Percentiles rank a stretch among this genome's conserved stretches.
phyloP scores from a whole-genome alignment of 2,113 vertebrate species.

The Chrysemys picta region DNA sequence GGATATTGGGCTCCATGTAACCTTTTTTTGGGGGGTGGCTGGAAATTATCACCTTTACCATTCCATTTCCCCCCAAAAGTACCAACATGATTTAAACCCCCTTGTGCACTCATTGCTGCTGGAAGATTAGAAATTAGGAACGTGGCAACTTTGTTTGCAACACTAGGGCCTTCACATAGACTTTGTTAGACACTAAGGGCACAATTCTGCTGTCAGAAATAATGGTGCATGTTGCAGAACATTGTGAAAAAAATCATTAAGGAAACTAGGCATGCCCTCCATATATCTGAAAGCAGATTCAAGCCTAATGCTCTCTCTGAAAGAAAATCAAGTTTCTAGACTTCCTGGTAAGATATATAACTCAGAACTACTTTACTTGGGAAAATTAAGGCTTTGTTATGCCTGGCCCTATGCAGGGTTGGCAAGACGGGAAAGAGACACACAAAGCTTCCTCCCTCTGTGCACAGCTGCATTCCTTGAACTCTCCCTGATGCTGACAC shows the following conservation, averaged over 20 bases:
- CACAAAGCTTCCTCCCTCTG: background rate
- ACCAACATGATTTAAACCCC: background rate
- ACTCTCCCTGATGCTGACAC: background rate
- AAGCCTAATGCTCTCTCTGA: background rate
- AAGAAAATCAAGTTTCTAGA: background rate
- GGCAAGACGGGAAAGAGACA: background rate
- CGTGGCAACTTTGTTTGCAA: background rate
- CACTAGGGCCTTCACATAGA: slow-evolving; percentile 28
- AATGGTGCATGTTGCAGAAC: background rate
- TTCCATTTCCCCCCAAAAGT: background rate
- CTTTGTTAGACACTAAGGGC: slow-evolving; percentile 11
- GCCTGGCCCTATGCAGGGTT: background rate
- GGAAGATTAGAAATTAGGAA: background rate
- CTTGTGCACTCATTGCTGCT: background rate
- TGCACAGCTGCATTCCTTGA: slow-evolving; percentile 10
- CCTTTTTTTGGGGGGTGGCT: background rate
- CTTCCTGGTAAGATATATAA: background rate
- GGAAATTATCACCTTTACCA: background rate
- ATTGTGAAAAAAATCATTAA: background rate
- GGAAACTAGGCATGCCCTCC: background rate
- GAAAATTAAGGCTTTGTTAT: background rate
- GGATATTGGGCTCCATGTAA: background rate
- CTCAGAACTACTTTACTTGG: background rate
- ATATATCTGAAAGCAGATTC: background rate
- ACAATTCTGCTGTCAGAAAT: background rate